Base-by-base conservation (phyloP, 2,113 vertebrate species). In the Amia ocellicauda region DNA sequence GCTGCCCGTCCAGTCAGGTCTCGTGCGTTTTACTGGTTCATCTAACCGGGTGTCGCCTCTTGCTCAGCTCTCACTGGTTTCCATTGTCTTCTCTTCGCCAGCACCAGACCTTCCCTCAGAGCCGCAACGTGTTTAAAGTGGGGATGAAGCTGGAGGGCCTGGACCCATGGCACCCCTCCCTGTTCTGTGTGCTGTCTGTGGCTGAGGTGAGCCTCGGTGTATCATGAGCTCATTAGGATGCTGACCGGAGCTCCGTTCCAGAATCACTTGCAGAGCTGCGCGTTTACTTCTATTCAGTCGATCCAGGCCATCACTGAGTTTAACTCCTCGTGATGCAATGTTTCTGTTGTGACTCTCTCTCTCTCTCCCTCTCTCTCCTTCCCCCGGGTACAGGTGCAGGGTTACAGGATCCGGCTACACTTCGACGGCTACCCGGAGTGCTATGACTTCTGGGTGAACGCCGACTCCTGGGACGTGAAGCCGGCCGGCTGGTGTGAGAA, bases 91-190 rank as follows among this genome's bases (percentile, higher is more conserved):
- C 17, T 60, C 78, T 7, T 9, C 75, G 83, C 16, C 74, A 99
- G 97, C 93, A 94, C 71, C 97, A 99, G 20, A 91, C 93, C 0
- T 90, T 99, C 64, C 97, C 97, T 1, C 97, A 99, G 69, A 97
- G 93, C 74, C 93, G 96, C 74, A 99, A 98, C 2, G 89, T 91
- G 41, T 99, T 99, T 80, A 98, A 94, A 79, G 92, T 91, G 27
- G 95, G 97, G 66, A 98, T 97, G 94, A 98, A 97, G 74, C 79
- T 99, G 67, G 97, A 99, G 78, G 97, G 96, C 0, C 88, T 99
- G 66, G 97, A 98, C 74, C 96, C 96, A 0, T 93, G 93, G 52
- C 97, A 98, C 63, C 94, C 96, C 11, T 94, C 97, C 0, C 86
- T 97, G 40, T 97, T 98, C 76, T 99, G 96, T 42, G 94, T 98